phyloP scores from a whole-genome alignment of 1,140 invertebrate species.

The Mamestra configurata region DNA sequence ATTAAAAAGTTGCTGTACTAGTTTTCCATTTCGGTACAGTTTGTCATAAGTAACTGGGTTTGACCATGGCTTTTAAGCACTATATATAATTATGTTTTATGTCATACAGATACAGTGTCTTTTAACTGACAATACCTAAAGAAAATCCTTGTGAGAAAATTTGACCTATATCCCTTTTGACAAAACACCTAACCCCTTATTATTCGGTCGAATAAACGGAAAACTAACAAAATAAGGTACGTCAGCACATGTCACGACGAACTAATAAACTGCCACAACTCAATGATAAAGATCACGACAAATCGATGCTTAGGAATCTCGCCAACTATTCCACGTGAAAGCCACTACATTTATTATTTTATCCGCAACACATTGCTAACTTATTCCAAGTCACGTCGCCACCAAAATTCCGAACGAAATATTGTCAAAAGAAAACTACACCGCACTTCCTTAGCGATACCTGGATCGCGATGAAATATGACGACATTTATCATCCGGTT shows the following conservation, averaged over 20 bases:
- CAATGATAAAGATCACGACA: neutral
- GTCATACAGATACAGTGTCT: no score
- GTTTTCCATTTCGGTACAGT: no score
- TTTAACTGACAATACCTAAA: no score
- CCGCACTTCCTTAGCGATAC: constrained; percentile 28
- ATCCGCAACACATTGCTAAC: neutral
- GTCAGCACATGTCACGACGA: no score
- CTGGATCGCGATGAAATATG: constrained; percentile 25
- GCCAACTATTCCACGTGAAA: neutral
- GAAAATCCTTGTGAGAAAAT: no score
- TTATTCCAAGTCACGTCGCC: constrained; percentile 8
- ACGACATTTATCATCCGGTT: constrained; percentile 49
- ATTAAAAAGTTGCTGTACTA: no score
- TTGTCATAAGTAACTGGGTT: no score
- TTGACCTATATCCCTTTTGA: no score
- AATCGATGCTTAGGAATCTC: neutral
- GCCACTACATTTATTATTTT: neutral
- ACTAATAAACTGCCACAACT: neutral
- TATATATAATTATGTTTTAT: no score
- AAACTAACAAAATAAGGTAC: no score
- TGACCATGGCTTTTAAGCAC: no score
- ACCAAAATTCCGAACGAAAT: neutral
- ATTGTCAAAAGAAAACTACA: constrained; percentile 38
- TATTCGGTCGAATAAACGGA: neutral
- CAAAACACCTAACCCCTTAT: no score